A percentile compares a stretch with the other conserved stretches of the same genome.
Conservation (phyloP, 2,797 vertebrate species). For the Lepus townsendii region DNA sequence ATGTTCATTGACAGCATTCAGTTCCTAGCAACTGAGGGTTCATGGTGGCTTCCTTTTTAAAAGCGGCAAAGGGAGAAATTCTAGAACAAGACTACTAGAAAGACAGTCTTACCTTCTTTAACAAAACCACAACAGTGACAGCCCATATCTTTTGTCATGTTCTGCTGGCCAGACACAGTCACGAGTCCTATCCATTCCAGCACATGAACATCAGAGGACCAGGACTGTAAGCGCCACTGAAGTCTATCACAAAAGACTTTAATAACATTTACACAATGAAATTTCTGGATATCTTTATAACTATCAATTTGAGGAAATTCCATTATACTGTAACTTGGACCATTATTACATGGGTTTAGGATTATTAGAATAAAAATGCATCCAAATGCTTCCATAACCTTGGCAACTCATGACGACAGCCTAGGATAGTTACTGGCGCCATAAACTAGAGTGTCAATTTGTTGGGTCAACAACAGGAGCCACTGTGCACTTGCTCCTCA, state of each 20-base stretch:
- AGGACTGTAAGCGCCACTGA: background rate
- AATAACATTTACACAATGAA: background rate
- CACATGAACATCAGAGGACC: background rate
- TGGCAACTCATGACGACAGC: too few species aligned
- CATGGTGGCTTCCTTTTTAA: background rate
- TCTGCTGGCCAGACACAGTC: background rate
- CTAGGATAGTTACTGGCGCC: too few species aligned
- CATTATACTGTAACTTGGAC: background rate
- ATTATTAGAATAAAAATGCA: slow-evolving; percentile 34
- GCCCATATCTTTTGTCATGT: background rate
- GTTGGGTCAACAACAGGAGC: too few species aligned
- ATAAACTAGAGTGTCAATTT: too few species aligned
- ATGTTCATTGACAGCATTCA: background rate
- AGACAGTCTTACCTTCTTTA: background rate
- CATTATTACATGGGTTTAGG: background rate
- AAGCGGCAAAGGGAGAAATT: background rate
- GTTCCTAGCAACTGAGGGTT: background rate
- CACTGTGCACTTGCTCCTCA: too few species aligned
- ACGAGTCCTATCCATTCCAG: background rate
- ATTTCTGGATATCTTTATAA: background rate
- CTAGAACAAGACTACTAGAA: background rate
- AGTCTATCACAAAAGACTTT: background rate
- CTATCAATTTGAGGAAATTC: background rate
- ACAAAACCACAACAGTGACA: background rate
- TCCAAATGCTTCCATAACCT: background rate